Conservation (phyloP, 2,797 vertebrate genomes). For the Morelia viridis region DNA sequence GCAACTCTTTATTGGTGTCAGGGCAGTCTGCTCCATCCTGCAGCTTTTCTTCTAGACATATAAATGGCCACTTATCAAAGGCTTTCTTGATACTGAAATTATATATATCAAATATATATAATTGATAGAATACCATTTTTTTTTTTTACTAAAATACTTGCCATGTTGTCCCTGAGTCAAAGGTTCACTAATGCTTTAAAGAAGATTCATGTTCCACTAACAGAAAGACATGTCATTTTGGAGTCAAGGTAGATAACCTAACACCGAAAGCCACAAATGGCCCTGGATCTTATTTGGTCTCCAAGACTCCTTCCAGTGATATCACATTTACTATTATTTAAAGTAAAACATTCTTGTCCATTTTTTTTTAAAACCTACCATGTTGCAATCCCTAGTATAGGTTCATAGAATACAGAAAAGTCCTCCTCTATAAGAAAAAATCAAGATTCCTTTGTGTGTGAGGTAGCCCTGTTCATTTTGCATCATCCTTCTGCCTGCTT, state of each 20-base stretch:
- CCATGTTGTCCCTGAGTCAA: background rate
- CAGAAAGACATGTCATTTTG: background rate
- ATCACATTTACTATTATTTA: background rate
- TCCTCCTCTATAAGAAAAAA: background rate
- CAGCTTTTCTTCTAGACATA: background rate
- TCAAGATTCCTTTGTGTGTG: background rate
- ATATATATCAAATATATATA: background rate
- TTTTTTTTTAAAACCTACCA: background rate
- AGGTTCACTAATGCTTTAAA: background rate
- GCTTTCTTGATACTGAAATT: background rate
- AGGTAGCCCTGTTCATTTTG: background rate
- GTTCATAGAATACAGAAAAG: background rate
- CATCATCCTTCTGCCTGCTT: background rate
- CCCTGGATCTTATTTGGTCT: background rate
- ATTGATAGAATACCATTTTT: background rate
- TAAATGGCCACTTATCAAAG: background rate
- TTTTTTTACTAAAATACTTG: background rate
- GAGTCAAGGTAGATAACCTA: background rate
- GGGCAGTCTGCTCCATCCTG: background rate
- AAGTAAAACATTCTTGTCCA: background rate
- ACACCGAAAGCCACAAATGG: background rate
- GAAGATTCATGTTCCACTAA: background rate
- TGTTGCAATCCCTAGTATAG: background rate
- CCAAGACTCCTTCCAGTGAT: background rate
- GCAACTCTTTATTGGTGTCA: background rate